Base-by-base conservation (phyloP, 2,113 vertebrate genomes). In the Penelope pileata region DNA sequence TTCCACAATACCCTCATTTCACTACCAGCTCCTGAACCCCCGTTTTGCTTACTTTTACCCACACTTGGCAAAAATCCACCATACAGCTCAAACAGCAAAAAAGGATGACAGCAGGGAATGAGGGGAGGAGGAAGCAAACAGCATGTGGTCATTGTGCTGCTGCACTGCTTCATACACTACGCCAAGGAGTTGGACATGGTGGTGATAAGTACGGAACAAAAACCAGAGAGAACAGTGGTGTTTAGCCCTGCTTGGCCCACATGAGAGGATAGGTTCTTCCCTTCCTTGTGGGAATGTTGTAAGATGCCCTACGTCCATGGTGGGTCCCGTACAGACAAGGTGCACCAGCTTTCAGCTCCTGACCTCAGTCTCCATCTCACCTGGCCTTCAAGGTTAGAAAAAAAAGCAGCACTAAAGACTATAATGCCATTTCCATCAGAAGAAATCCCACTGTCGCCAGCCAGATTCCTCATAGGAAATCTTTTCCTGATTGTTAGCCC, bases 131-230 rank as follows among this genome's bases (percentile, higher is more conserved):
- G 56, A 67, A 67, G 53, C 27, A 66, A 83, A 60, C 4, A 30
- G 32, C 2, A 1, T 0, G 0, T 30, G 51, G 68, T 4, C 0
- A 0, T 10, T 38, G 60, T n/a, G 45, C 30, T 4, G 13, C 36
- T 6, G 3, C 0, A 0, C 13, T 40, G 53, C 23, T 58, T 15
- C 3, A 7, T n/a, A 40, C 7, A 16, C 76, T 47, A 7, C 16
- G 59, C 76, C 42, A 64, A 58, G 36, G n/a, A 78, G 36, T 53
- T 74, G 59, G 83, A 43, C 21, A 36, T 0, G 0, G 7, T 51
- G 45, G 38, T 1, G 6, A 12, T 12, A 30, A 86, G 38, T 18
- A 16, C 0, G 10, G 38, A 40, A 67, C 21, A 43, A 74, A 73
- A 58, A n/a, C 4, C 51, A 34, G 10, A 3, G 4, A 15, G 16